A percentile compares a stretch with the other conserved stretches of the same genome.
These are phyloP conservation scores for Corella eumyota DNA, from an alignment of 23 tunicate genomes.

Conservation along the genomic window DNA sequence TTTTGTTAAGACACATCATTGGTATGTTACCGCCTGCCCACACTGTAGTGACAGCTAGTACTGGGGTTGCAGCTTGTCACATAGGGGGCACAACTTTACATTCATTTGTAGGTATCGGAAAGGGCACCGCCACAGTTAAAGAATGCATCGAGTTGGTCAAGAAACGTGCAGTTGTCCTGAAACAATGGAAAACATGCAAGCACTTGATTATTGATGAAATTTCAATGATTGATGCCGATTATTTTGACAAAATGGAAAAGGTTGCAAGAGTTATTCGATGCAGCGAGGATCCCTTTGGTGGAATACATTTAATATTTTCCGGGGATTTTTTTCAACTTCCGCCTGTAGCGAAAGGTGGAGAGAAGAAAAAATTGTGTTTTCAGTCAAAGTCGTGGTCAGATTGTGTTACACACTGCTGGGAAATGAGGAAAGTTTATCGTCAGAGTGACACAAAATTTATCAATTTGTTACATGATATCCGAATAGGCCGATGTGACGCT, in stretches of 20 bases:
- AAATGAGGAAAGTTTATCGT: slow-evolving; percentile 60
- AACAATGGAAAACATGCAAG: slow-evolving; percentile 80
- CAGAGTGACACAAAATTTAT: slow-evolving; percentile 63
- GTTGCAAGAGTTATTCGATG: slow-evolving; percentile 47
- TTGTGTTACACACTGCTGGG: slow-evolving; percentile 42
- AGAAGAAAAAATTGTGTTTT: slow-evolving; percentile 64
- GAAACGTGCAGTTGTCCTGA: slow-evolving; percentile 23
- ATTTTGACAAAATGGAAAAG: slow-evolving; percentile 83
- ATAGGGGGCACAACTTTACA: slow-evolving; percentile 92
- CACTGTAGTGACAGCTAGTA: slow-evolving; percentile 84
- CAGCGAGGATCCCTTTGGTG: slow-evolving; percentile 80
- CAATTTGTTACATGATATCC: slow-evolving; percentile 53
- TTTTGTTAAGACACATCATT: slow-evolving; percentile 58
- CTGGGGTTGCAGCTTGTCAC: slow-evolving; percentile 98
- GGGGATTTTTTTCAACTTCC: slow-evolving; percentile 99
- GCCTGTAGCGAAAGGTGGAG: slow-evolving; percentile 76
- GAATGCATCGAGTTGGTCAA: slow-evolving; percentile 6
- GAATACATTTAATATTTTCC: slow-evolving; percentile 82
- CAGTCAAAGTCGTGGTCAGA: slow-evolving; percentile 47
- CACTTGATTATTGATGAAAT: slow-evolving; percentile 92
- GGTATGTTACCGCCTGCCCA: slow-evolving; percentile 75
- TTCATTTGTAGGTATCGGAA: slow-evolving; percentile 90
- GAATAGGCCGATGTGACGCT: slow-evolving; percentile 61
- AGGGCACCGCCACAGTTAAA: slow-evolving; percentile 27
- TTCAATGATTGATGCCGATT: slow-evolving; percentile 87